Conservation (phyloP, 64 coral and sea anemone genomes). For the Stichodactyla mertensii region DNA sequence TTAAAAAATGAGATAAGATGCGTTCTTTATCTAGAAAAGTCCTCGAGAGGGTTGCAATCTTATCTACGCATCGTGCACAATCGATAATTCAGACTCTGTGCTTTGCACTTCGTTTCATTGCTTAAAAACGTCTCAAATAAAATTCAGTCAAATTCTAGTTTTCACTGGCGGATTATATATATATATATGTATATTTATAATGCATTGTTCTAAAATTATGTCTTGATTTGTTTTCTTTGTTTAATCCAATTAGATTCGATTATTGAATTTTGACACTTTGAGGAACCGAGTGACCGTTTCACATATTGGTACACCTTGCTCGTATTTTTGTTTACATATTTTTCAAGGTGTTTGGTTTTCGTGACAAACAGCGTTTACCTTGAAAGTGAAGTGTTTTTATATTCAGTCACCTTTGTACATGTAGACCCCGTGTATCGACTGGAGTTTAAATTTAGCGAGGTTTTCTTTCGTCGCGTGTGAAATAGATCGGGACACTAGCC, state of each 20-base stretch:
- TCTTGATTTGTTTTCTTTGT: no score
- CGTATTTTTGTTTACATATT: background rate
- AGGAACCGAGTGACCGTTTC: no score
- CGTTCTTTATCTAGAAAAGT: background rate
- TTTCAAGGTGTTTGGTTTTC: background rate
- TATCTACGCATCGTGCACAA: background rate
- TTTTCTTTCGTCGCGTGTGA: constrained; percentile 3
- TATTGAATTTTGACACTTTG: no score
- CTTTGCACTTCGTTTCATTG: no score
- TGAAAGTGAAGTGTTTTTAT: constrained; percentile 2
- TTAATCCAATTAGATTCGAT: no score
- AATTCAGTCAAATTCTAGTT: no score
- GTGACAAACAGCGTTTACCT: constrained; percentile 6
- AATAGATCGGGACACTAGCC: constrained; percentile 3
- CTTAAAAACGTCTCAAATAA: no score
- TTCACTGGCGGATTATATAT: no score
- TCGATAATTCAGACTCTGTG: background rate
- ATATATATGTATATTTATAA: no score
- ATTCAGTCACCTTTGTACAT: background rate
- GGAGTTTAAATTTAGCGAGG: constrained; percentile 4
- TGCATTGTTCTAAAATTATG: no score
- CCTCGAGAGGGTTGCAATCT: background rate
- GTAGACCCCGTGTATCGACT: background rate
- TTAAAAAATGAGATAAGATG: background rate
- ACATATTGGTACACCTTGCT: no score